Percentiles rank a stretch among this genome's conserved stretches.
Evolutionary conservation across 2,888 invertebrate genomes (phyloP).

Genomic region (Agonum fuliginosum): DNA sequence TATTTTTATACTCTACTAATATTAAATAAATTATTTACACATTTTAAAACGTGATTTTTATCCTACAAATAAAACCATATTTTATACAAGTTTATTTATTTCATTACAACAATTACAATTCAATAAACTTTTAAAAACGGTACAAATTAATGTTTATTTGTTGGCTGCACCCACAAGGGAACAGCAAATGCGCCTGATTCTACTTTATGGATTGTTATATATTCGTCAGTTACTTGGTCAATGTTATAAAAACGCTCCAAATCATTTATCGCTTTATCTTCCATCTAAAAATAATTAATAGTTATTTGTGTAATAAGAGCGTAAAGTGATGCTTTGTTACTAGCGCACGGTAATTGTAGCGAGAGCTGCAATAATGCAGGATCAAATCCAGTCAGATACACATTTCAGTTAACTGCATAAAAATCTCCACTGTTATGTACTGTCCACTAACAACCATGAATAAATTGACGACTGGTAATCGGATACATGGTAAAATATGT

Average conservation of each 20-base stretch:
- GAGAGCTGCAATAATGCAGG: too few species aligned
- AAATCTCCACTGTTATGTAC: too few species aligned
- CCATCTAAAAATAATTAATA: conserved; percentile 80
- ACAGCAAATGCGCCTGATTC: conserved; percentile 75
- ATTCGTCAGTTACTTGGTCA: conserved; percentile 82
- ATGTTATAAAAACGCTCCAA: conserved; percentile 84
- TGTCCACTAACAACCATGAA: too few species aligned
- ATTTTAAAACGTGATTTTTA: conserved; percentile 5
- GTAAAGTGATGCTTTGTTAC: too few species aligned
- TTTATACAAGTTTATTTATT: conserved; percentile 27
- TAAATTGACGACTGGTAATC: too few species aligned
- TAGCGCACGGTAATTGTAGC: too few species aligned
- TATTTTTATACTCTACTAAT: conserved; percentile 57
- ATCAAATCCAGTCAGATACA: too few species aligned
- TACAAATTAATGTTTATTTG: conserved; percentile 50
- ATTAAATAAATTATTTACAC: conserved; percentile 40
- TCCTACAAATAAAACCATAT: background rate
- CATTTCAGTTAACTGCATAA: too few species aligned
- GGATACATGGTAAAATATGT: too few species aligned
- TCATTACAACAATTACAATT: background rate
- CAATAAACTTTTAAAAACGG: background rate
- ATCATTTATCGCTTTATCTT: conserved; percentile 90
- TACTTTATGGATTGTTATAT: conserved; percentile 82
- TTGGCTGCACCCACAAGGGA: conserved; percentile 76
- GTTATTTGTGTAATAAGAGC: too few species aligned